A percentile compares a stretch with the other conserved stretches of the same genome.
Conservation (phyloP, 2,113 vertebrate genomes). For the Sapajus apella region DNA sequence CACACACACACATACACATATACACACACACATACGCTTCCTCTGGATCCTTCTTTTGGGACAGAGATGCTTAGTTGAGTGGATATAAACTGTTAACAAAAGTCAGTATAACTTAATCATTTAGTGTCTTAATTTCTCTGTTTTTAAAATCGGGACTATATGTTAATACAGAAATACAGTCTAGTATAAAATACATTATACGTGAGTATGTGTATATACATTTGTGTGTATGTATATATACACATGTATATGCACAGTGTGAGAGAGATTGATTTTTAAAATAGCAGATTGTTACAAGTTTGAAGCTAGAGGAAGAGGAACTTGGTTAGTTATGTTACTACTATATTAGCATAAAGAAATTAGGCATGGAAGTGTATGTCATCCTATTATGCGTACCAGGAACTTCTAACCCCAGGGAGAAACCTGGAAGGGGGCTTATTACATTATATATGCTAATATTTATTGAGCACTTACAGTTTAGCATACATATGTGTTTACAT, state of each 20-base stretch:
- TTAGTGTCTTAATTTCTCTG: not conserved
- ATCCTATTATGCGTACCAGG: not conserved
- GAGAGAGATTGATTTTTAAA: slow-evolving; percentile 29
- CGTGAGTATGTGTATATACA: not conserved
- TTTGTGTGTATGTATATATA: not conserved
- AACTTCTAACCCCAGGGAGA: not conserved
- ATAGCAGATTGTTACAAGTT: not conserved
- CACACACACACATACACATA: not conserved
- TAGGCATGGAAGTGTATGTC: not conserved
- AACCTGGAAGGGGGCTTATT: not conserved
- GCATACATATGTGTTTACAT: not conserved
- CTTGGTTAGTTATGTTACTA: slow-evolving; percentile 5
- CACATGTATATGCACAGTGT: not conserved
- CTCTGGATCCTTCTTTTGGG: not conserved
- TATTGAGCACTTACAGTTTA: not conserved
- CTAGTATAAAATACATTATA: not conserved
- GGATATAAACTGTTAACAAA: not conserved
- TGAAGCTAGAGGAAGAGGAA: not conserved
- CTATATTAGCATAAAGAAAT: slow-evolving; percentile 19
- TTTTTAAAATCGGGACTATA: not conserved
- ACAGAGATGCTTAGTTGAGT: not conserved
- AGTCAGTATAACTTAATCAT: not conserved
- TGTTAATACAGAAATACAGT: slow-evolving; percentile 19
- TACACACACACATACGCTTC: not conserved
- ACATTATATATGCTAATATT: not conserved